These are phyloP conservation scores for Eupristina koningsbergeri DNA, from an alignment of 1,140 invertebrate genomes.

Conservation along the genomic window DNA sequence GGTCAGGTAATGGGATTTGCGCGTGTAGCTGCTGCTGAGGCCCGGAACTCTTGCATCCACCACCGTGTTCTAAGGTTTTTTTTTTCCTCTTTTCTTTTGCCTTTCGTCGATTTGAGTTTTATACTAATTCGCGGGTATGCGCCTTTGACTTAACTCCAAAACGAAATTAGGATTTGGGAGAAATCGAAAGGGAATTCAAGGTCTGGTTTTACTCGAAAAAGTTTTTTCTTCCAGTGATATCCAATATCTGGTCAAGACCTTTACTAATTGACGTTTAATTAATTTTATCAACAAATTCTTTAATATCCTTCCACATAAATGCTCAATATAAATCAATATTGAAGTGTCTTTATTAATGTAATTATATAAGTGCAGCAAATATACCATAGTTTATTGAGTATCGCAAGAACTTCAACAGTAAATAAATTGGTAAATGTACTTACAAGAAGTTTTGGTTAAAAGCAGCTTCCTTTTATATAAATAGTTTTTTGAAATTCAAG, in stretches of 20 bases:
- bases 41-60: constrained; percentile 11
- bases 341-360: no score
- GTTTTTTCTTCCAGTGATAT: not conserved
- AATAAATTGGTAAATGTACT: no score
- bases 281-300: not conserved
- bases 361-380: no score
- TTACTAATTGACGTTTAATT: not conserved
- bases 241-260: no score
- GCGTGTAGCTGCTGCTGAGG: not conserved
- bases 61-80: not conserved
- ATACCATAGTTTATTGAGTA: no score
- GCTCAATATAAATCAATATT: no score
- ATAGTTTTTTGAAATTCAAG: no score
- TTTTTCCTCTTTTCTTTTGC: not conserved
- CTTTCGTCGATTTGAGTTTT: not conserved
- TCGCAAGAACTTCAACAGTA: no score
- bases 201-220: not conserved
- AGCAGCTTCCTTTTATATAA: no score
- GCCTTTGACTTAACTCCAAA: not conserved
- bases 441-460: no score
- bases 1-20: constrained; percentile 21
- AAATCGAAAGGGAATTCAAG: not conserved
- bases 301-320: no score
- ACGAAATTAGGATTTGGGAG: not conserved
- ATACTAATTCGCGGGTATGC: not conserved